Evolutionary conservation across 2,797 vertebrate species (phyloP).

Genomic region (Novumbra hubbsi): DNA sequence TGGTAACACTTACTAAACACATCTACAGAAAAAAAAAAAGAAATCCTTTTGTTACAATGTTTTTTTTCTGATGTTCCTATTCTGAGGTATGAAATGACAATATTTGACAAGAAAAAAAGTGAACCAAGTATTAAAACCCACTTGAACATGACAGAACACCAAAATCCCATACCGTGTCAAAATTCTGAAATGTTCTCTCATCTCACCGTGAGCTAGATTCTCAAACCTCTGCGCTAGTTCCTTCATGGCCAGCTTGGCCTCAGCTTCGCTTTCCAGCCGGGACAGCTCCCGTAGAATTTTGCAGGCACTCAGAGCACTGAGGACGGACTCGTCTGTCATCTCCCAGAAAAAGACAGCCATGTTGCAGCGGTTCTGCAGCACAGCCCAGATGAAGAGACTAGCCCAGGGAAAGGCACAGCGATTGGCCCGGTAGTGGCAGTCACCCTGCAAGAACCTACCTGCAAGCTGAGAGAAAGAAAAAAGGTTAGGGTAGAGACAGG

Average conservation of each 20-base stretch:
- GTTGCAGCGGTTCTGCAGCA: slow-evolving; percentile 83
- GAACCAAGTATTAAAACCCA: no score
- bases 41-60: no score
- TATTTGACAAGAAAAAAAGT: no score
- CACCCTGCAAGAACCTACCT: slow-evolving; percentile 52
- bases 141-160: neutral
- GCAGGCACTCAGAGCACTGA: slow-evolving; percentile 81
- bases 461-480: slow-evolving; percentile 33
- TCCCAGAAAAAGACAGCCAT: slow-evolving; percentile 93
- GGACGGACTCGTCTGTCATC: slow-evolving; percentile 80
- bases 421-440: slow-evolving; percentile 43
- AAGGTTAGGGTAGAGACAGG: neutral
- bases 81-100: no score
- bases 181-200: neutral
- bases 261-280: slow-evolving; percentile 76
- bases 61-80: no score
- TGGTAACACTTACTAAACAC: slow-evolving; percentile 83
- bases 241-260: slow-evolving; percentile 78
- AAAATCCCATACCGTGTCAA: neutral
- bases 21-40: slow-evolving; percentile 47
- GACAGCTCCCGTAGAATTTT: slow-evolving; percentile 84
- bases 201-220: slow-evolving; percentile 80
- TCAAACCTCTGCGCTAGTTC: slow-evolving; percentile 84
- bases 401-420: slow-evolving; percentile 75
- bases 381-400: slow-evolving; percentile 87